Base-by-base conservation (phyloP, 1,140 invertebrate genomes). In the Pissodes strobi region DNA sequence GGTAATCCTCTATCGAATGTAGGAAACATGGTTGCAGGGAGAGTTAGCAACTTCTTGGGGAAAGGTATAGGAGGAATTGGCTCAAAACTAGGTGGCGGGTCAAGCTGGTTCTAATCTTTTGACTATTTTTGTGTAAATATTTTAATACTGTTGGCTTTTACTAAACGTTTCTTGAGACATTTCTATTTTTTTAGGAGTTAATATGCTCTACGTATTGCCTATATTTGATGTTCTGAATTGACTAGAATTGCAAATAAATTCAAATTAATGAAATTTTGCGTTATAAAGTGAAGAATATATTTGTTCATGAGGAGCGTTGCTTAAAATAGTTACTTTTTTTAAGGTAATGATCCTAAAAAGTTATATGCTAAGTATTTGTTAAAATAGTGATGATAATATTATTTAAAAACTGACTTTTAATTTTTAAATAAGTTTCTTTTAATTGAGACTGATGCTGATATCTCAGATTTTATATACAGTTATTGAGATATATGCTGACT, bases 1-100 rank as follows among this genome's bases (percentile, higher is more conserved):
- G 86, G 82, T 15, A 88, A 86, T 75, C 82, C 82, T 65, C 82
- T 88, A 38, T 81, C 82, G 21, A 88, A 88, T 74, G 81, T 90
- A 21, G 85, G 85, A 70, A 89, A 88, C 72, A 86, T 87, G 25
- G 88, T 91, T 61, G 88, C 88, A 46, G 90, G 88, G 25, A 85
- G 87, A 74, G 85, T 94, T 72, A 89, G 90, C 67, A 90, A 88
- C 76, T 89, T 93, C 75, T 88, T 93, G 71, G 90, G 91, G 41
- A 91, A 91, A 78, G 89, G 90, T 57, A 87, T 92, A 60, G 90
- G 90, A 62, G 90, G 90, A 66, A 82, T 93, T 69, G 90, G 90
- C 69, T 89, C 88, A 46, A 92, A 92, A 80, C 83, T 91, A 49
- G 88, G 90, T 19, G 86, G 86, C 15, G 61, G 64, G n/a, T 66